phyloP scores from a whole-genome alignment of 2,113 vertebrate genomes.

The Vulpes lagopus region DNA sequence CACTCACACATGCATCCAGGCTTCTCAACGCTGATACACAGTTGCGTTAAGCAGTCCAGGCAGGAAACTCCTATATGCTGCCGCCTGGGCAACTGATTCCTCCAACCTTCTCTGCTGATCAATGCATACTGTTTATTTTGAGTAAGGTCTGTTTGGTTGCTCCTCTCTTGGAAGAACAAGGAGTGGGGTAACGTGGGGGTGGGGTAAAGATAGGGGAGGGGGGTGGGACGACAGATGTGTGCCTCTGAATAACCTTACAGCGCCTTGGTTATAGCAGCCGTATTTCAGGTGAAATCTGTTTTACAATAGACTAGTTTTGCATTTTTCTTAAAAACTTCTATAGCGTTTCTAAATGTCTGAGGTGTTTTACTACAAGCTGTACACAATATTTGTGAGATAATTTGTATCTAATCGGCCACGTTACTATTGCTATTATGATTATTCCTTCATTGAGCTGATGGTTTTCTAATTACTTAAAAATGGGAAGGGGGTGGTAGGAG shows the following conservation, averaged over 20 bases:
- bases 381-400: slow-evolving; percentile 90
- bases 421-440: slow-evolving; percentile 73
- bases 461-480: slow-evolving; percentile 72
- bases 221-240: slow-evolving; percentile 93
- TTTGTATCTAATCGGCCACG: slow-evolving; percentile 84
- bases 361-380: slow-evolving; percentile 90
- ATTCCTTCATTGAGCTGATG: slow-evolving; percentile 72
- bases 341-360: slow-evolving; percentile 88
- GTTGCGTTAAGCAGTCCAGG: slow-evolving; percentile 56
- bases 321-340: slow-evolving; percentile 87
- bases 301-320: slow-evolving; percentile 90
- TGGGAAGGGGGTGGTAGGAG: slow-evolving; percentile 9
- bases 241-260: slow-evolving; percentile 97
- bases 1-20: not conserved
- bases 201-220: not conserved
- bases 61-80: slow-evolving; percentile 11
- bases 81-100: slow-evolving; percentile 63
- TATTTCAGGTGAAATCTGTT: slow-evolving; percentile 93
- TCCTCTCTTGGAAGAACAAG: slow-evolving; percentile 88
- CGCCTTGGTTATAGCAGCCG: slow-evolving; percentile 95
- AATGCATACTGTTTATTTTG: slow-evolving; percentile 86
- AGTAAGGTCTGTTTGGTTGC: slow-evolving; percentile 86
- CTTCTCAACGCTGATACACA: slow-evolving; percentile 36
- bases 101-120: slow-evolving; percentile 81
- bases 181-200: slow-evolving; percentile 53